Conservation (phyloP, 2,113 vertebrate genomes). For the Acanthochromis polyacanthus region DNA sequence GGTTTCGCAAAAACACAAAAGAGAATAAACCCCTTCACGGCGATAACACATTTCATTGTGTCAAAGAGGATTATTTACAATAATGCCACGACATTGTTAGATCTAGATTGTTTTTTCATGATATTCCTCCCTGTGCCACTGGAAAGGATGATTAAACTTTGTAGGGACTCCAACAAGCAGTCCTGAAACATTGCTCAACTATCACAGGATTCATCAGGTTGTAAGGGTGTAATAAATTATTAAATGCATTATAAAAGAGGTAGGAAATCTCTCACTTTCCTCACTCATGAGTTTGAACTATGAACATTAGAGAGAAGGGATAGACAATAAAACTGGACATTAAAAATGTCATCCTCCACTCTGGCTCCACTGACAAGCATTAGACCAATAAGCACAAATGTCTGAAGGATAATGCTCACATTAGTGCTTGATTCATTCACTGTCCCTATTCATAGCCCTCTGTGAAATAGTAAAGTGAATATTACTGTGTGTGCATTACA, state of each 20-base stretch:
- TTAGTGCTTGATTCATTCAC: slow-evolving; percentile 72
- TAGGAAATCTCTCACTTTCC: slow-evolving; percentile 29
- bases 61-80: slow-evolving; percentile 75
- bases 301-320: slow-evolving; percentile 54
- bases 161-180: not conserved
- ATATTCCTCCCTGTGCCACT: slow-evolving; percentile 28
- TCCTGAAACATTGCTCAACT: slow-evolving; percentile 45
- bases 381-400: slow-evolving; percentile 69
- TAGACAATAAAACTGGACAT: slow-evolving; percentile 69
- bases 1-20: slow-evolving; percentile 67
- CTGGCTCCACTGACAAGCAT: slow-evolving; percentile 64
- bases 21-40: slow-evolving; percentile 70
- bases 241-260: slow-evolving; percentile 38
- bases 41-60: slow-evolving; percentile 64
- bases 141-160: slow-evolving; percentile 36
- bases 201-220: slow-evolving; percentile 49
- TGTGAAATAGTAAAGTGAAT: slow-evolving; percentile 67
- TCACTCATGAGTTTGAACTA: slow-evolving; percentile 50
- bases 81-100: slow-evolving; percentile 52
- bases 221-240: slow-evolving; percentile 20
- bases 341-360: slow-evolving; percentile 65
- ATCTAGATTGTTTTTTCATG: slow-evolving; percentile 58
- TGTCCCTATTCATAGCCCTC: slow-evolving; percentile 60
- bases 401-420: slow-evolving; percentile 76
- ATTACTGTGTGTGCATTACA: slow-evolving; percentile 67